These are phyloP conservation scores for Scortum barcoo DNA, from an alignment of 2,113 vertebrate genomes.

Conservation along the genomic window DNA sequence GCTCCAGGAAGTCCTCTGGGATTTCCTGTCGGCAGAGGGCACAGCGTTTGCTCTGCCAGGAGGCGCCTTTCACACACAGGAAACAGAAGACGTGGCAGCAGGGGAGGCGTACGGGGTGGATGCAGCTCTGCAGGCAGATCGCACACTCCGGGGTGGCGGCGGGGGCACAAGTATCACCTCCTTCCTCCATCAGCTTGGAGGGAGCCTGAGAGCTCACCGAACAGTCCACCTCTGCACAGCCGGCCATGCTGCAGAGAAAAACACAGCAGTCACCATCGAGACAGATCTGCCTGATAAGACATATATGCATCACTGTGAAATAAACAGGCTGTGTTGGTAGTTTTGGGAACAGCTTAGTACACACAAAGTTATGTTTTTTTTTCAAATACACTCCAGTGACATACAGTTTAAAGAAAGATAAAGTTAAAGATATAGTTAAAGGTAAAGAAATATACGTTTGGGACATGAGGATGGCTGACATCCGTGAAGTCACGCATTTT, in stretches of 20 bases:
- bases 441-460: not conserved
- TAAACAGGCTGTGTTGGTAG: constrained; percentile 1
- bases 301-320: not conserved
- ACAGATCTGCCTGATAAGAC: not conserved
- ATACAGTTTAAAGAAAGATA: not conserved
- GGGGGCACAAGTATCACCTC: constrained; percentile 58
- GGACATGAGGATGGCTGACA: fast-evolving
- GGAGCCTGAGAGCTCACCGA: constrained; percentile 88
- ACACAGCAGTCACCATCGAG: not conserved
- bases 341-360: constrained; percentile 36
- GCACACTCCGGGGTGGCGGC: constrained; percentile 90
- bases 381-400: not conserved
- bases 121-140: constrained; percentile 95
- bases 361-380: not conserved
- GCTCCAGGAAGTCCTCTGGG: constrained; percentile 96
- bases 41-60: constrained; percentile 98
- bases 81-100: constrained; percentile 98
- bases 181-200: constrained; percentile 88
- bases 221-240: constrained; percentile 90
- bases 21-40: constrained; percentile 97
- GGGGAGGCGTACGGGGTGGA: constrained; percentile 95
- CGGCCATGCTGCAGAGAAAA: constrained; percentile 89
- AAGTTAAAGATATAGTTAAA: not conserved
- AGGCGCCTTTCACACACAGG: constrained; percentile 96
- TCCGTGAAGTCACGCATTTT: not conserved